phyloP scores from a whole-genome alignment of 2,113 vertebrate genomes.

The Guaruba guarouba region DNA sequence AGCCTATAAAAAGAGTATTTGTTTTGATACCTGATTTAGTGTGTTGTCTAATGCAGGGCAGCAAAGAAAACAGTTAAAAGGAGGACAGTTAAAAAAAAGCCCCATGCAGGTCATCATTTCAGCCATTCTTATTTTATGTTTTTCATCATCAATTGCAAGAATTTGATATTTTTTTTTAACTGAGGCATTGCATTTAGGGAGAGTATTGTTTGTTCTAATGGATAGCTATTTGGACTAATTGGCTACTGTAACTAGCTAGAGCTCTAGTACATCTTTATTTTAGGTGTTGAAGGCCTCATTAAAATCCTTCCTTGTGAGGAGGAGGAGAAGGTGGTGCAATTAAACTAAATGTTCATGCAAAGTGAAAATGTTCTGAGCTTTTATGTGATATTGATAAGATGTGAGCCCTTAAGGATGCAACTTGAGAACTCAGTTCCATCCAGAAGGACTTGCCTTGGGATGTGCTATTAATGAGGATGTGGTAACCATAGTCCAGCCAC shows the following conservation, averaged over 20 bases:
- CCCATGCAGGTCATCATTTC: background rate
- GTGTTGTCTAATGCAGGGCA: background rate
- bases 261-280: background rate
- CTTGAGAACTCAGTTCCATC: background rate
- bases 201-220: background rate
- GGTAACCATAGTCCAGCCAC: background rate
- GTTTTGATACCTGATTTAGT: background rate
- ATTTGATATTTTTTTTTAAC: background rate
- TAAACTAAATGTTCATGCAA: background rate
- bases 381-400: background rate
- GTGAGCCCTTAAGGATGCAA: background rate
- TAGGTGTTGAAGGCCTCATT: background rate
- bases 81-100: background rate
- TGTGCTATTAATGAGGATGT: background rate
- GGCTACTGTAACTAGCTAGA: slow-evolving; percentile 1
- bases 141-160: background rate
- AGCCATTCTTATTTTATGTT: background rate
- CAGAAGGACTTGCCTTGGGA: background rate
- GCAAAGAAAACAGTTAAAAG: background rate
- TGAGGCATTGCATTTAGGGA: background rate
- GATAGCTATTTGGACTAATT: background rate
- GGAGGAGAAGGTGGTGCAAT: background rate
- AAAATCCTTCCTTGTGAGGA: background rate
- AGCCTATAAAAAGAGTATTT: background rate
- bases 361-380: background rate